Base-by-base conservation (phyloP, 1,140 invertebrate species). In the Eueides isabella region DNA sequence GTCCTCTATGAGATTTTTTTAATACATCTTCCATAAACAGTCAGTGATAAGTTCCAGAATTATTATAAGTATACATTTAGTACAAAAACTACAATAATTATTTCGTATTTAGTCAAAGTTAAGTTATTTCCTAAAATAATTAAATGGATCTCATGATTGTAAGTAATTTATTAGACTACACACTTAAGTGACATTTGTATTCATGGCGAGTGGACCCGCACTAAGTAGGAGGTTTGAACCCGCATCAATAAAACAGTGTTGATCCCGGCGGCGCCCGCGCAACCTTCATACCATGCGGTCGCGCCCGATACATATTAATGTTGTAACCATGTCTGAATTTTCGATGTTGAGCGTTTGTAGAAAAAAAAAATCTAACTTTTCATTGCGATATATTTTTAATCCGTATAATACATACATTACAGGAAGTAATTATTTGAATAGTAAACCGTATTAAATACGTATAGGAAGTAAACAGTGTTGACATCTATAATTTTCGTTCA, bases 281-380 rank as follows among this genome's bases (percentile, higher is more conserved):
- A 88, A 78, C 85, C 88, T 87, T 84, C 81, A 77, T 62, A 77
- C 76, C 77, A 75, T 79, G 69, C 72, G 64, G 64, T 61, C 80
- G 84, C 79, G 77, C 82, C 77, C 79, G 81, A 87, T 91, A 92
- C 88, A 92, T 92, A 86, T 83, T 89, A 91, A 92, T 92, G 84
- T 69, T 33, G 69, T 55, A 55, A 26, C 48, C 19, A 55, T 23
- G 48, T 55, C 48, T 55, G 23, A 55, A 26, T 11, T 55, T 55
- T 55, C 7, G 23, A 9, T 48, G n/a, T 5, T 48, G 41, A 19
- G 41, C 2, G 1, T n/a, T 23, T 48, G 5, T 48, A 19, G 7
- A 48, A 48, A 48, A 48, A 48, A 48, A 38, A 38, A 38, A 16
- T 38, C 14, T 1, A 38, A 38, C 4, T 38, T 38, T 38, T 38